Evolutionary conservation across 2,888 invertebrate species (phyloP), one percentile per base, ranked within the genome.

Genomic region (Eurytoma californica): DNA sequence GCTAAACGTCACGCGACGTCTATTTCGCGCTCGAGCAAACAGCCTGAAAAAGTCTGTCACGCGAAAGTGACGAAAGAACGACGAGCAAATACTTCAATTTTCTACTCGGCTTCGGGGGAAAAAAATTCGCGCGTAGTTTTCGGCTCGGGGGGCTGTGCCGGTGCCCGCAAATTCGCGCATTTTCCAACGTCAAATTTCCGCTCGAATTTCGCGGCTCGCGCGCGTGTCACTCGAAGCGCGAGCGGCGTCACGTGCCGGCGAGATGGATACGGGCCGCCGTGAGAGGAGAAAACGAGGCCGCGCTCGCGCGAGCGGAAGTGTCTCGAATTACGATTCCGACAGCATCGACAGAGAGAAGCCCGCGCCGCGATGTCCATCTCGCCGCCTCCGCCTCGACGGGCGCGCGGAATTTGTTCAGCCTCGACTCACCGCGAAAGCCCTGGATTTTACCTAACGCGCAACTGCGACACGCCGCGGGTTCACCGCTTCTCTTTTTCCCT

Each of bases 321-420:
- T 72, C 72, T 74, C 55, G 24, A 74, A 74, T 74, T 74, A 57
- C 66, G 60, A 60, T 67, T 70, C 49, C 60, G 47, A 16, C 39
- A 30, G 3, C 13, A 63, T 63, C 39, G 47, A 63, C 47, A 63
- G 39, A 18, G 18, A 12, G 47, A 39, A 18, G 12, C 18, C 13
- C 30, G 14, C 39, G n/a, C n/a, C n/a, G n/a, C n/a, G n/a, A n/a
- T 20, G 14, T 49, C 20, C 30, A 24, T 55, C 30, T 53, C 9
- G 12, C 13, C 16, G 30, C 18, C 7, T 16, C 49, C 28, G 39
- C 14, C 13, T 47, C 18, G 63, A 7, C 39, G 30, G 47, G 30
- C 39, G 7, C 39, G 39, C 39, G 39, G 9, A 39, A 39, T 39
- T 39, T 39, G 5, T 39, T 39, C 39, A 39, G 39, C 7, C 39